Conservation (phyloP, 2,888 invertebrate species). For the Archips xylosteana region DNA sequence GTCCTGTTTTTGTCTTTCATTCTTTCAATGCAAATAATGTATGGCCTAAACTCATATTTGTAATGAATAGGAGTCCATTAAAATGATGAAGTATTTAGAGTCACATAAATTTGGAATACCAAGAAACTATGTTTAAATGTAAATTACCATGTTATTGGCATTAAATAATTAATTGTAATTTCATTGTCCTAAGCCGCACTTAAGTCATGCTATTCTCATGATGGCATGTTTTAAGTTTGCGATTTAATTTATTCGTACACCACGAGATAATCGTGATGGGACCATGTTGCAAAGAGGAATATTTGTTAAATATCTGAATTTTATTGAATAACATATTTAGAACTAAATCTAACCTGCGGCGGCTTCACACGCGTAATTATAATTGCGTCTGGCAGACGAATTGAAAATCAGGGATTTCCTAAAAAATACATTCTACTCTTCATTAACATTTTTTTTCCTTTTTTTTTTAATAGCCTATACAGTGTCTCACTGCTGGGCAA, state of each 20-base stretch:
- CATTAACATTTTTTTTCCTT: too few relatives aligned
- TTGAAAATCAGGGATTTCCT: too few relatives aligned
- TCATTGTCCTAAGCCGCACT: slow-evolving; percentile 54
- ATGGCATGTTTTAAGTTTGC: slow-evolving; percentile 49
- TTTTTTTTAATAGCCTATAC: too few relatives aligned
- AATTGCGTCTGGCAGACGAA: too few relatives aligned
- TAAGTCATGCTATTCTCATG: slow-evolving; percentile 48
- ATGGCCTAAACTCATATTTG: too few relatives aligned
- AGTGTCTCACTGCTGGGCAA: too few relatives aligned
- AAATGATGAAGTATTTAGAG: neutral
- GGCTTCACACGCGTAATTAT: too few relatives aligned
- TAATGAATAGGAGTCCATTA: too few relatives aligned
- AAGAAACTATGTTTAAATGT: slow-evolving; percentile 6
- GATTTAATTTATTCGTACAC: slow-evolving; percentile 50
- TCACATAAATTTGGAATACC: slow-evolving; percentile 10
- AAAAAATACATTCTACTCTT: too few relatives aligned
- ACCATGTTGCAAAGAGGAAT: slow-evolving; percentile 42
- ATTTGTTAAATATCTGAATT: slow-evolving; percentile 44
- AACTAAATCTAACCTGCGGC: too few relatives aligned
- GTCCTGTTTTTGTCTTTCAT: too few relatives aligned
- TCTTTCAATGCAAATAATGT: too few relatives aligned
- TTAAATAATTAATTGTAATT: slow-evolving; percentile 49
- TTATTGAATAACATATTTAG: slow-evolving; percentile 34
- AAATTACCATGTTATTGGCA: slow-evolving; percentile 30
- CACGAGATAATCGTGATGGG: slow-evolving; percentile 51